These are phyloP conservation scores for Emmelina monodactyla DNA, from an alignment of 2,888 invertebrate genomes.

Conservation along the genomic window DNA sequence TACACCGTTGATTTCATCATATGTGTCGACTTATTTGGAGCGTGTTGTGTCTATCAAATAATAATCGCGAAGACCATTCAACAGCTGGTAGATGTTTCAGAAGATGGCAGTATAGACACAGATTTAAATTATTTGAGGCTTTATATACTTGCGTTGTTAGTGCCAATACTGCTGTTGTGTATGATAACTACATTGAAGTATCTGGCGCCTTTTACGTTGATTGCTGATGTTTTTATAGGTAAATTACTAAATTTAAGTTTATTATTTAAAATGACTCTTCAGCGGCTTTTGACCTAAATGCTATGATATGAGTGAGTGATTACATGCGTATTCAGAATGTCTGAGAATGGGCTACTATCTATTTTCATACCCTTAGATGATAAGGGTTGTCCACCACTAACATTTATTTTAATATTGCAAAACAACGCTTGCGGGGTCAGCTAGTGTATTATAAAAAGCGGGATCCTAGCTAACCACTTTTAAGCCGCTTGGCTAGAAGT, in stretches of 20 bases:
- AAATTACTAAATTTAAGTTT: slow-evolving; percentile 15
- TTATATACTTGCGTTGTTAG: slow-evolving; percentile 33
- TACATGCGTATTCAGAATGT: too few species aligned
- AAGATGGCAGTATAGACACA: slow-evolving; percentile 16
- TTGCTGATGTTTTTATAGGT: slow-evolving; percentile 53
- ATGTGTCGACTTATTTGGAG: slow-evolving; percentile 50
- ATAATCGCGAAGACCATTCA: slow-evolving; percentile 52
- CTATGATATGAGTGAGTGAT: too few species aligned
- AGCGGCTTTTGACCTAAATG: too few species aligned
- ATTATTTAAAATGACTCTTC: too few species aligned
- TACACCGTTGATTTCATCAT: slow-evolving; percentile 42
- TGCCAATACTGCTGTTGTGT: slow-evolving; percentile 45
- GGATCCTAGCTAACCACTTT: too few species aligned
- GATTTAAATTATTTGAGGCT: slow-evolving; percentile 31
- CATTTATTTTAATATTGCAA: too few species aligned
- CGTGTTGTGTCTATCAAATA: slow-evolving; percentile 52
- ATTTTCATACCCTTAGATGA: too few species aligned
- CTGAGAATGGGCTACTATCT: too few species aligned
- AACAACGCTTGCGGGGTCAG: too few species aligned
- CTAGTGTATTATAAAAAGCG: too few species aligned
- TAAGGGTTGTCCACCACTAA: too few species aligned
- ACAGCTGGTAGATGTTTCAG: slow-evolving; percentile 29
- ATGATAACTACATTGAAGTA: slow-evolving; percentile 55
- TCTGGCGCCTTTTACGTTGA: slow-evolving; percentile 44
- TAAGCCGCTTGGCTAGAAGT: too few species aligned